A percentile compares a stretch with the other conserved stretches of the same genome.
These are phyloP conservation scores for Phalangium opilio DNA, from an alignment of 2,888 invertebrate genomes.

Conservation along the genomic window DNA sequence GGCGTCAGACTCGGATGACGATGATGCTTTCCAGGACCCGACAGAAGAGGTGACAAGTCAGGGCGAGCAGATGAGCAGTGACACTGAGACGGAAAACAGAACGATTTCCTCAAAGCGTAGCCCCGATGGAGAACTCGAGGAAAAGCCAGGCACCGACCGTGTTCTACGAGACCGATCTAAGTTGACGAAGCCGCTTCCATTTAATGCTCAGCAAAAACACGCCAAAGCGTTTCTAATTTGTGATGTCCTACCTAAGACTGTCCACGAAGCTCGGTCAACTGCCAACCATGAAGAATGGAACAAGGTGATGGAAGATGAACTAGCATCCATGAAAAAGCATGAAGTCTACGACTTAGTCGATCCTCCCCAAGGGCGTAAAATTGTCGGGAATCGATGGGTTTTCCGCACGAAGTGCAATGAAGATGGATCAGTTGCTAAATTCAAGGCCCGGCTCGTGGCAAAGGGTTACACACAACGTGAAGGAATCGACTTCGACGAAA, in stretches of 20 bases:
- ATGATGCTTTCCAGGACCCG: too few species aligned
- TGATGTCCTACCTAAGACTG: not conserved
- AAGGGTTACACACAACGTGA: constrained; percentile 11
- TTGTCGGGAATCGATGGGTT: constrained; percentile 4
- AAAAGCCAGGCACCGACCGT: too few species aligned
- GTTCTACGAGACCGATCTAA: not conserved
- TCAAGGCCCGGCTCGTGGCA: constrained; percentile 22
- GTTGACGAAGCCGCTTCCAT: not conserved
- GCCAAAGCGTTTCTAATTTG: too few species aligned
- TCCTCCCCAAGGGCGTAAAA: constrained; percentile 1
- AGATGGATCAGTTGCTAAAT: constrained; percentile 8
- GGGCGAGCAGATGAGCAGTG: too few species aligned
- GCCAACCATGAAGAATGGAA: not conserved
- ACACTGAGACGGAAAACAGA: too few species aligned
- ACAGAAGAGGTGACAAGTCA: too few species aligned
- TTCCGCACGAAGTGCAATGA: constrained; percentile 5
- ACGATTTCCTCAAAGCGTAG: too few species aligned
- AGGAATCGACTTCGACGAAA: constrained; percentile 18
- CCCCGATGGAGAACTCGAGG: too few species aligned
- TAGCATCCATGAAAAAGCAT: not conserved
- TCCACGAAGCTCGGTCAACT: not conserved
- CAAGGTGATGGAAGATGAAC: constrained; percentile 1
- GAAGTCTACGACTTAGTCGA: constrained; percentile 1
- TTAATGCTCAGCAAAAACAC: too few species aligned
- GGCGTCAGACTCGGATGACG: too few species aligned